A percentile compares a stretch with the other conserved stretches of the same genome.
Conservation (phyloP, 1,140 invertebrate species). For the Dinoponera quadriceps region DNA sequence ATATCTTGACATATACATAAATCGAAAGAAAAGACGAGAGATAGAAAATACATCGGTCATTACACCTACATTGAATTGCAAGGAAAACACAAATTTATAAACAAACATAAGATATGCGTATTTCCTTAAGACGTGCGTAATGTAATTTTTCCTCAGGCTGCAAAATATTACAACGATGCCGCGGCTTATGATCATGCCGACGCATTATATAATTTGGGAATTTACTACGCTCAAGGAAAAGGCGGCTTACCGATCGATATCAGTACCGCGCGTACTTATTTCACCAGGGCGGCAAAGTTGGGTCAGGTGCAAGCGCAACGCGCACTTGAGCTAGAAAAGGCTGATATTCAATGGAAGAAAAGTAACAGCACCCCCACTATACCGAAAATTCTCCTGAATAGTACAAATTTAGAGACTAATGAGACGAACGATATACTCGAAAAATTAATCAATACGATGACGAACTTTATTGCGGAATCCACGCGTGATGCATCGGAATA, state of each 20-base stretch:
- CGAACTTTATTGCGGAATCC: conserved; percentile 36
- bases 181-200: conserved; percentile 87
- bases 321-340: conserved; percentile 82
- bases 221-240: conserved; percentile 88
- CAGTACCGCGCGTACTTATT: conserved; percentile 84
- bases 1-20: background rate
- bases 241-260: conserved; percentile 85
- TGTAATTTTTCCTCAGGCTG: conserved; percentile 85
- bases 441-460: conserved; percentile 54
- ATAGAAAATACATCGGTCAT: background rate
- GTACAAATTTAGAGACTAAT: conserved; percentile 11
- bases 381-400: background rate
- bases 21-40: background rate
- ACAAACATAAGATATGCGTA: background rate
- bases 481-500: background rate
- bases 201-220: conserved; percentile 88
- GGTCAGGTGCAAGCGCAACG: conserved; percentile 86
- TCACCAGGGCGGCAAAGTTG: conserved; percentile 86
- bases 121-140: conserved; percentile 14
- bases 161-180: conserved; percentile 87
- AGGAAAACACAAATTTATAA: background rate
- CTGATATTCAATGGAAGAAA: conserved; percentile 22
- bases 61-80: conserved; percentile 3
- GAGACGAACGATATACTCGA: conserved; percentile 31
- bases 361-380: background rate